phyloP scores from a whole-genome alignment of 2,113 vertebrate species.

The Ardeotis arabs region DNA sequence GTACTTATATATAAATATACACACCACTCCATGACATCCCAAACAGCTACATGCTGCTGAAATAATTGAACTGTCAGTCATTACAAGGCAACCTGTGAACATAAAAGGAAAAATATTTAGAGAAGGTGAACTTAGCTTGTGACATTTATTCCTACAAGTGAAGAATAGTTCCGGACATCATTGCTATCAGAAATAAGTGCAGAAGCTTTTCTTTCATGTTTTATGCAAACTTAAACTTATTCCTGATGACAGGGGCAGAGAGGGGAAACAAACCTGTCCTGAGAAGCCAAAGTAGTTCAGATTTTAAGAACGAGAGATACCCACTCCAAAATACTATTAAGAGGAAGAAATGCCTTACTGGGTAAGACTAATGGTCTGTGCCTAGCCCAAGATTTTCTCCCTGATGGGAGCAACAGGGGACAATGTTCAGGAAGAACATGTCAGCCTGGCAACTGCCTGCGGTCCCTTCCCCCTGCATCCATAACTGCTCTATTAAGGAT shows the following conservation, averaged over 20 bases:
- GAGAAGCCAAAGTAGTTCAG: background rate
- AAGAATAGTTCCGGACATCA: background rate
- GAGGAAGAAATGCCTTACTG: background rate
- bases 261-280: background rate
- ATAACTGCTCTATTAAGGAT: background rate
- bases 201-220: background rate
- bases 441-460: background rate
- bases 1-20: background rate
- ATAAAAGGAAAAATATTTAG: background rate
- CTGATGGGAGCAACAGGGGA: background rate
- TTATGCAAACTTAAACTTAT: background rate
- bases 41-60: background rate
- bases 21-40: background rate
- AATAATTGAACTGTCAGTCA: background rate
- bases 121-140: background rate
- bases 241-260: background rate
- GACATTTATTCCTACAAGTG: background rate
- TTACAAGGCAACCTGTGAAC: background rate
- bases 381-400: background rate
- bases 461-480: background rate
- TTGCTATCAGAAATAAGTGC: background rate
- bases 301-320: background rate
- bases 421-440: background rate
- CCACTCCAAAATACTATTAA: background rate
- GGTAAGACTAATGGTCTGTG: background rate